Conservation (phyloP, 2,888 invertebrate genomes). For the Amblyteles armatorius region DNA sequence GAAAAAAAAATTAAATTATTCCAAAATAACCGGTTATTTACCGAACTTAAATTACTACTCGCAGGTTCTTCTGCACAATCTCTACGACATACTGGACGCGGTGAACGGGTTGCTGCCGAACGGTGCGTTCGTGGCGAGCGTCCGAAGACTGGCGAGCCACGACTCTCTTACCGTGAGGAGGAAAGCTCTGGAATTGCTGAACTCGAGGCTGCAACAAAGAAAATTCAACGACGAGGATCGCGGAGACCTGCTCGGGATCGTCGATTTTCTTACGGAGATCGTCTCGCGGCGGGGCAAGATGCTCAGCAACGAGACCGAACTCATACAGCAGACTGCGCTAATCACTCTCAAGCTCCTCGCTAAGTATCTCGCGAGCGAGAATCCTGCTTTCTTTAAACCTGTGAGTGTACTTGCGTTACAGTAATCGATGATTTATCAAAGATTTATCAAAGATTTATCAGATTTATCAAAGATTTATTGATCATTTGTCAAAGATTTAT, state of each 20-base stretch:
- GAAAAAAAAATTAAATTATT: too few species aligned
- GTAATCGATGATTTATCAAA: background rate
- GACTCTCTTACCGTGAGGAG: conserved; percentile 90
- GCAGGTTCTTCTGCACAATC: conserved; percentile 89
- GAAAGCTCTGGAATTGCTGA: conserved; percentile 94
- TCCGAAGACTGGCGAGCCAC: conserved; percentile 90
- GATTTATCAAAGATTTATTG: too few species aligned
- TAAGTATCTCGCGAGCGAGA: conserved; percentile 88
- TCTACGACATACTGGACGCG: conserved; percentile 90
- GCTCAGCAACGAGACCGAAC: conserved; percentile 87
- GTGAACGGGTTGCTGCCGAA: conserved; percentile 92
- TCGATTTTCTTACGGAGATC: conserved; percentile 88
- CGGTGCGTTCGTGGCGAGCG: conserved; percentile 91
- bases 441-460: background rate
- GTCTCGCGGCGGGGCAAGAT: conserved; percentile 86
- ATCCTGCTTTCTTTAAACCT: conserved; percentile 90
- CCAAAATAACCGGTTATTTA: too few species aligned
- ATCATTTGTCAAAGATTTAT: background rate
- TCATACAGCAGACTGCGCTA: conserved; percentile 93
- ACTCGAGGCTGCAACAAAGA: conserved; percentile 91
- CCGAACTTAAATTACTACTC: too few species aligned
- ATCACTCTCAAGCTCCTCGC: conserved; percentile 94
- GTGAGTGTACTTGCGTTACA: conserved; percentile 77
- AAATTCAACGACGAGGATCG: conserved; percentile 86
- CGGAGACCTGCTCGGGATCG: conserved; percentile 86